These are phyloP conservation scores for Lacerta agilis DNA, from an alignment of 2,797 vertebrate genomes.

Conservation along the genomic window DNA sequence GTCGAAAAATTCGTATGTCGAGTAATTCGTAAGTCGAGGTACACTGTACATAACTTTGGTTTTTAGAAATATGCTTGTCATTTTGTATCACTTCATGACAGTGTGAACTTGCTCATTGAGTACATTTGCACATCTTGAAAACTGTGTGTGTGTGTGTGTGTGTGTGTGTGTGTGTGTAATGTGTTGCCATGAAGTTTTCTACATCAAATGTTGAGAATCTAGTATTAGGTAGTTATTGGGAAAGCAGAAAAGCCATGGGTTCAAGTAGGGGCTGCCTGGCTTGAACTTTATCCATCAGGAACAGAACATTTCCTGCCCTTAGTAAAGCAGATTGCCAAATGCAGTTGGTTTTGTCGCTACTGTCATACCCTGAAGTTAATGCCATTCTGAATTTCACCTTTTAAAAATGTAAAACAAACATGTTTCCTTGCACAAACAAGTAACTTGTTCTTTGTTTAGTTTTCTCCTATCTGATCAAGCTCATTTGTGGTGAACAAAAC, in stretches of 20 bases:
- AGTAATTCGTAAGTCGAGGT: too few relatives aligned
- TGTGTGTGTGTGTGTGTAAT: too few relatives aligned
- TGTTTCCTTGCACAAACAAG: constrained; percentile 54
- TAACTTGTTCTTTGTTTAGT: constrained; percentile 38
- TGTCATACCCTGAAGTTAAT: neutral
- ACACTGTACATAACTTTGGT: too few relatives aligned
- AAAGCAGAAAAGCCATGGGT: constrained; percentile 9
- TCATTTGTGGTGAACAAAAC: constrained; percentile 51
- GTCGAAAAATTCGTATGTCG: too few relatives aligned
- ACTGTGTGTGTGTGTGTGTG: neutral
- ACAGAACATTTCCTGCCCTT: neutral
- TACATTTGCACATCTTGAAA: neutral
- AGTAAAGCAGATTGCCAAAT: constrained; percentile 20
- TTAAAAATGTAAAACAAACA: constrained; percentile 42
- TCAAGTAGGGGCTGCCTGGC: neutral
- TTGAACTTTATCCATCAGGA: neutral
- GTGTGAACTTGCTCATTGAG: neutral
- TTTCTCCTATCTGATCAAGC: constrained; percentile 41
- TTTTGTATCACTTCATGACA: neutral
- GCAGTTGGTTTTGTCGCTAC: constrained; percentile 9
- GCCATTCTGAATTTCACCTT: constrained; percentile 31
- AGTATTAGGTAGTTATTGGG: neutral
- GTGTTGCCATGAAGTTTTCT: neutral
- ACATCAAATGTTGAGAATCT: neutral
- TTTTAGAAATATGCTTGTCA: neutral